Evolutionary conservation across 2,888 invertebrate genomes (phyloP).

Genomic region (Druceiella hillmani): DNA sequence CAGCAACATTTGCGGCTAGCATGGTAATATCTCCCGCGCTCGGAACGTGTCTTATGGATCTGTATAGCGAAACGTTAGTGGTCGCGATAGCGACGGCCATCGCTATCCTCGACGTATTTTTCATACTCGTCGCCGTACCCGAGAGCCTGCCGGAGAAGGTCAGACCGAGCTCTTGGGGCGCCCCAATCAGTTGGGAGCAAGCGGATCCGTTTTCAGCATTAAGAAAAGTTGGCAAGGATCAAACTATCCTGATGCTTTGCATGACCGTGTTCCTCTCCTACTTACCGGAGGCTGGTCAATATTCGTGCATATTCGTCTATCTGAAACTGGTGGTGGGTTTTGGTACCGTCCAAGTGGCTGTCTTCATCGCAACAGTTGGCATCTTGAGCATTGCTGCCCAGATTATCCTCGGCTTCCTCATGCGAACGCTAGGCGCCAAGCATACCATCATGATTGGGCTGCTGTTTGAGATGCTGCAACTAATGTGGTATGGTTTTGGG

Average conservation of each 20-base stretch:
- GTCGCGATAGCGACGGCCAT: conserved; percentile 94
- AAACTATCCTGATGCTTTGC: conserved; percentile 94
- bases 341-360: conserved; percentile 89
- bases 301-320: conserved; percentile 99
- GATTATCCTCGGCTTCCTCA: conserved; percentile 76
- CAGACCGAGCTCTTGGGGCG: conserved; percentile 71
- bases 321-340: conserved; percentile 97
- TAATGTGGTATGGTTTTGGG: conserved; percentile 97
- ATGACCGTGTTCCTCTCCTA: conserved; percentile 97
- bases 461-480: conserved; percentile 92
- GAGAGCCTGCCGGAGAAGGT: conserved; percentile 96
- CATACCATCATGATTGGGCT: conserved; percentile 97
- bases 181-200: conserved; percentile 94
- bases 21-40: conserved; percentile 98
- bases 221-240: conserved; percentile 88
- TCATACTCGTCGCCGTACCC: conserved; percentile 96
- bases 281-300: conserved; percentile 97
- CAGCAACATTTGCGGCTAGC: conserved; percentile 98
- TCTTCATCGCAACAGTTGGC: conserved; percentile 96
- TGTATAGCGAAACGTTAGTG: conserved; percentile 79
- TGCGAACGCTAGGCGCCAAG: conserved; percentile 85
- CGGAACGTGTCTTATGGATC: conserved; percentile 83
- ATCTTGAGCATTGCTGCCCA: conserved; percentile 94
- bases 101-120: conserved; percentile 94
- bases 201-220: conserved; percentile 97